These are phyloP conservation scores for Dendrophyllia cribrosa DNA, from an alignment of 64 coral and sea anemone genomes.

Conservation along the genomic window DNA sequence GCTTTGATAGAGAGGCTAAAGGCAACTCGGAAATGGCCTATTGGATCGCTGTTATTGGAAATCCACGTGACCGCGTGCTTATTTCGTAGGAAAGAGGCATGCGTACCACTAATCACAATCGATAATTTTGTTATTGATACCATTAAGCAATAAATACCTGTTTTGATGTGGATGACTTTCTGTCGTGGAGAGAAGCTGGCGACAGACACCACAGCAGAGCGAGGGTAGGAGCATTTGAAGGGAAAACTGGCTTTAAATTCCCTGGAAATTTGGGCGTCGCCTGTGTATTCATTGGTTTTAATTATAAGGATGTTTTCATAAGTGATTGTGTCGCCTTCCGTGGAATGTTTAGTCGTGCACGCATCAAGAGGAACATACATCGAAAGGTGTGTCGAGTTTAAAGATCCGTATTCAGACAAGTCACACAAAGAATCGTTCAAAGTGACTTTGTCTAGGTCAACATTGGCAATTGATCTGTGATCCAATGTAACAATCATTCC, in stretches of 20 bases:
- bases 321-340: constrained; percentile 30
- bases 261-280: constrained; percentile 41
- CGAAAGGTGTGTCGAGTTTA: constrained; percentile 12
- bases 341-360: constrained; percentile 60
- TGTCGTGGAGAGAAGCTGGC: constrained; percentile 68
- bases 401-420: background rate
- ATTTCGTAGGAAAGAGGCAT: too few species aligned
- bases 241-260: constrained; percentile 58
- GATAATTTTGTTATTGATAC: too few species aligned
- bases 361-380: constrained; percentile 55
- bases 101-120: too few species aligned
- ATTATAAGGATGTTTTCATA: constrained; percentile 71
- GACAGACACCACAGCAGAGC: constrained; percentile 59
- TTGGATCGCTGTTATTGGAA: too few species aligned
- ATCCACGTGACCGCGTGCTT: too few species aligned
- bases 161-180: constrained; percentile 65
- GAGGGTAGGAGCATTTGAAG: constrained; percentile 73
- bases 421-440: constrained; percentile 54
- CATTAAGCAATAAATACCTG: background rate
- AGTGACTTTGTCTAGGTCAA: constrained; percentile 50
- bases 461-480: background rate
- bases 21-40: too few species aligned
- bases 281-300: background rate
- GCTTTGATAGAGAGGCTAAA: too few species aligned
- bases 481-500: constrained; percentile 62